A percentile compares a stretch with the other conserved stretches of the same genome.
These are phyloP conservation scores for Heliothis subflexa DNA, from an alignment of 1,140 invertebrate genomes.

Conservation along the genomic window DNA sequence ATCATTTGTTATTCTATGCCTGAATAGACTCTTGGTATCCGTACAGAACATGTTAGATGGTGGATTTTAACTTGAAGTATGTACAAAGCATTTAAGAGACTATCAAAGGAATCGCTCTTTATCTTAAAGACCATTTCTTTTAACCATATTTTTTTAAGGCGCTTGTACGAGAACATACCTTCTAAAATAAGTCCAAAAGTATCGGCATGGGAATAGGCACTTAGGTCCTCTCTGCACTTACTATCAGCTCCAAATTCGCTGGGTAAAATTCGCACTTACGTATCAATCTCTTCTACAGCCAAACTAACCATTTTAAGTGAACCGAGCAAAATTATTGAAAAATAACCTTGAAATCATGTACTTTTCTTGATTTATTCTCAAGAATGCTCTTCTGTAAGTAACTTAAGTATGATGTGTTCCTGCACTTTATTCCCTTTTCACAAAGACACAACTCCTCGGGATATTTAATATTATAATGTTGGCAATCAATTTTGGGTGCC, in stretches of 20 bases:
- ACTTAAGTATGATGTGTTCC: not conserved
- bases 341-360: slow-evolving; percentile 5
- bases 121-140: too few relatives aligned
- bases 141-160: too few relatives aligned
- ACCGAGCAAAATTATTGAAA: not conserved
- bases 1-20: slow-evolving; percentile 28
- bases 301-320: not conserved
- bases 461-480: slow-evolving; percentile 5
- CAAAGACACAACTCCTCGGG: not conserved
- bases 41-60: not conserved
- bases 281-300: not conserved
- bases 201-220: too few relatives aligned
- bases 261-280: not conserved
- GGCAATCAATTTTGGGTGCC: slow-evolving; percentile 13
- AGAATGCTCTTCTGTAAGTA: not conserved
- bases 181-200: too few relatives aligned
- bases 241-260: too few relatives aligned
- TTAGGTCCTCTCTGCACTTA: too few relatives aligned
- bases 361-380: slow-evolving; percentile 3
- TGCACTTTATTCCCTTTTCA: not conserved
- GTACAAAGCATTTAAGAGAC: too few relatives aligned
- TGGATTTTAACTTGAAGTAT: too few relatives aligned
- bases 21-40: not conserved
- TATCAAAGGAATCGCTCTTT: too few relatives aligned
- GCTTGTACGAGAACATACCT: too few relatives aligned